Conservation (phyloP, 92 coral and sea anemone genomes). For the Zoanthus sansibaricus region DNA sequence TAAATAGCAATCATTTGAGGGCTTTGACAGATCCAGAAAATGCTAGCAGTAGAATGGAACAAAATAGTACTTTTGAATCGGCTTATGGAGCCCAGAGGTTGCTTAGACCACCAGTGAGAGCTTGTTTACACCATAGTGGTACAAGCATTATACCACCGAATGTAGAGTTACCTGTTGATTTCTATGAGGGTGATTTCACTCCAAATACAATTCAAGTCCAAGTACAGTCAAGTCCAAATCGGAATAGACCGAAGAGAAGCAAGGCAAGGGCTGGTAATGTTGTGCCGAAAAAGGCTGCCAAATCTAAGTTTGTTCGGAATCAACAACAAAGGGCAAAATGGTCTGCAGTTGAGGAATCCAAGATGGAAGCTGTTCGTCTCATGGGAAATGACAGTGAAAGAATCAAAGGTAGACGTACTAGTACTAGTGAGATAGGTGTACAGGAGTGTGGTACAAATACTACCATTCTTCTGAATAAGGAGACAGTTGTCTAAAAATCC, state of each 20-base stretch:
- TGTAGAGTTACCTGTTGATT: constrained; percentile 28
- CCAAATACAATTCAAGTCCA: constrained; percentile 10
- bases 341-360: constrained; percentile 5
- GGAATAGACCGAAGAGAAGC: neutral
- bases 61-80: neutral
- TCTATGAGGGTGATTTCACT: constrained; percentile 29
- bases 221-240: constrained; percentile 10
- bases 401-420: neutral
- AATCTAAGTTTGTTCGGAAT: constrained; percentile 2
- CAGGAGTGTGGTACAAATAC: neutral
- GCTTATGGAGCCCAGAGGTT: neutral
- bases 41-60: neutral
- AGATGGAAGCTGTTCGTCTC: constrained; percentile 20
- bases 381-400: constrained; percentile 11
- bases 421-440: neutral
- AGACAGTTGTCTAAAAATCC: constrained; percentile 27
- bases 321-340: constrained; percentile 28
- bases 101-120: constrained; percentile 1
- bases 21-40: neutral
- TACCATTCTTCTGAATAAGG: constrained; percentile 23
- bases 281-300: neutral
- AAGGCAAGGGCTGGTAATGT: neutral
- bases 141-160: constrained; percentile 38
- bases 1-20: neutral
- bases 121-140: constrained; percentile 11